Conservation (phyloP, 2,797 vertebrate species). For the Emys orbicularis region DNA sequence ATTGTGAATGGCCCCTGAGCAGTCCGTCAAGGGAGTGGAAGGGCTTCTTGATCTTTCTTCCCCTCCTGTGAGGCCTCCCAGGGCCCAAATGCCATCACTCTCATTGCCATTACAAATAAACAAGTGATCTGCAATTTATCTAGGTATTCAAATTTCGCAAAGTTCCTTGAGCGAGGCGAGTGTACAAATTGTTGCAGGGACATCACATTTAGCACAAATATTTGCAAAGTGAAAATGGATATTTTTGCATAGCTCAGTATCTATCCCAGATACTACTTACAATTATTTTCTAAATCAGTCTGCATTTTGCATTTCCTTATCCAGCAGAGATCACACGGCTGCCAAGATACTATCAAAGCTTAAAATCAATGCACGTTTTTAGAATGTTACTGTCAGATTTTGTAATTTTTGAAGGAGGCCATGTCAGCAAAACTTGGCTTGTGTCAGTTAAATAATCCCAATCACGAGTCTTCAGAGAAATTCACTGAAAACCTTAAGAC, state of each 20-base stretch:
- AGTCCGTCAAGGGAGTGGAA: neutral
- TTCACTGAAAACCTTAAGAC: neutral
- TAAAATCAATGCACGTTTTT: neutral
- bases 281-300: conserved; percentile 59
- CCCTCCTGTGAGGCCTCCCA: neutral
- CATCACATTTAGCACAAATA: neutral
- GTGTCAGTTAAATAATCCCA: neutral
- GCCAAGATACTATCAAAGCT: conserved; percentile 19
- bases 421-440: neutral
- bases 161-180: neutral
- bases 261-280: conserved; percentile 45
- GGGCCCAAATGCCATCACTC: accelerated
- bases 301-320: conserved; percentile 12
- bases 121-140: accelerated
- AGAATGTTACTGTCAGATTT: neutral
- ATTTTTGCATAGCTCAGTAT: neutral
- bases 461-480: neutral
- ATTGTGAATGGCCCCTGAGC: neutral
- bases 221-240: neutral
- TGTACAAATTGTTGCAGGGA: neutral
- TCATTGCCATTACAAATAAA: neutral
- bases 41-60: neutral
- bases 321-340: neutral
- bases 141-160: accelerated
- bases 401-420: neutral